Conservation (phyloP, 2,797 vertebrate genomes). For the Kryptopterus vitreolus region DNA sequence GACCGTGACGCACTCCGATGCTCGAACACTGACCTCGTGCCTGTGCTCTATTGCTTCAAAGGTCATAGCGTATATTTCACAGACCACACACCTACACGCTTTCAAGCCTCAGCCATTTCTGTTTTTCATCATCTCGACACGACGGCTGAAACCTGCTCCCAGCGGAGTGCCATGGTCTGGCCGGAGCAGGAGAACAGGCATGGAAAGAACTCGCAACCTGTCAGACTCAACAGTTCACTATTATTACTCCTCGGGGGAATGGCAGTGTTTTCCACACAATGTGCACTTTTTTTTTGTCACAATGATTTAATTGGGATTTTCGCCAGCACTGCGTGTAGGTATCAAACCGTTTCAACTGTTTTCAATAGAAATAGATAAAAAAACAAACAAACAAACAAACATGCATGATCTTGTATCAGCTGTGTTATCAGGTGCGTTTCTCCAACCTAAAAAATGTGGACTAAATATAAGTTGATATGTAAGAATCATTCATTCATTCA, state of each 20-base stretch:
- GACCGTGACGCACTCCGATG: not conserved
- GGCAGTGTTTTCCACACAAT: slow-evolving; percentile 20
- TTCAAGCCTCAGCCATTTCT: slow-evolving; percentile 3
- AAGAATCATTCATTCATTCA: too few relatives aligned
- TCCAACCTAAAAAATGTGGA: too few relatives aligned
- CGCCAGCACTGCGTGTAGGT: not conserved
- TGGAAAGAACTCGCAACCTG: slow-evolving; percentile 28
- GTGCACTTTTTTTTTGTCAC: not conserved
- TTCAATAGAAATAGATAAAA: not conserved
- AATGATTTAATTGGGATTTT: not conserved
- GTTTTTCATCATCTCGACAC: slow-evolving; percentile 33
- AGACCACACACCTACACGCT: slow-evolving; percentile 39
- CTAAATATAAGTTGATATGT: too few relatives aligned
- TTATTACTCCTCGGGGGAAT: slow-evolving; percentile 23
- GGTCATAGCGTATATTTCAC: slow-evolving; percentile 25
- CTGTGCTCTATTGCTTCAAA: slow-evolving; percentile 16
- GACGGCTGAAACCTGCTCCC: slow-evolving; percentile 7
- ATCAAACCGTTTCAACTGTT: not conserved
- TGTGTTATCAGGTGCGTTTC: too few relatives aligned
- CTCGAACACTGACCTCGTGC: slow-evolving; percentile 24
- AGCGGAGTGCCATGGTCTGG: slow-evolving; percentile 7
- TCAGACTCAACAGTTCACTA: slow-evolving; percentile 14
- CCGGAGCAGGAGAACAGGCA: slow-evolving; percentile 9
- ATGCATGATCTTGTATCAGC: not conserved
- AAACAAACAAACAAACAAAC: not conserved